Percentiles rank a stretch among this genome's conserved stretches.
Conservation (phyloP, 2,888 invertebrate species). For the Eupithecia dodoneata region DNA sequence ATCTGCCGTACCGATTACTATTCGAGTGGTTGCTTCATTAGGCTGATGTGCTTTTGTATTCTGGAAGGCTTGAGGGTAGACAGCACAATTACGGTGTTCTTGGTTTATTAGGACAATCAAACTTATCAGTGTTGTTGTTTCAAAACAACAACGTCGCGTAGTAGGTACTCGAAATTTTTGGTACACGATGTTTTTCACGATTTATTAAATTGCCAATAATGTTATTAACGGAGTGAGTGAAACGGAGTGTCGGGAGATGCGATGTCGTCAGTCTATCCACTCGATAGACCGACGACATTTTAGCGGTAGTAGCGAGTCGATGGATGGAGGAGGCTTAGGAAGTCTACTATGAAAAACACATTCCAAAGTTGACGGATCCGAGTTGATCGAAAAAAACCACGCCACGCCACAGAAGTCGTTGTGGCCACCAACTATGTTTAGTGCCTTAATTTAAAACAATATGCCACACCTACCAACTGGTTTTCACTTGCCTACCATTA, state of each 20-base stretch:
- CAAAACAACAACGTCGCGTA: neutral
- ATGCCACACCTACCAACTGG: slow-evolving; percentile 22
- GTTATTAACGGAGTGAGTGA: too few relatives aligned
- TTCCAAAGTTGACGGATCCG: too few relatives aligned
- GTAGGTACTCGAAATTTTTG: neutral
- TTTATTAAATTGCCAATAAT: too few relatives aligned
- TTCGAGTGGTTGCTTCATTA: slow-evolving; percentile 38
- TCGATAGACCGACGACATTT: neutral
- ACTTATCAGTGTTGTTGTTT: neutral
- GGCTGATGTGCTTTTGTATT: slow-evolving; percentile 45
- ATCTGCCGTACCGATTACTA: slow-evolving; percentile 38
- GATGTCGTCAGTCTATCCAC: too few relatives aligned
- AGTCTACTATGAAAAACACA: too few relatives aligned
- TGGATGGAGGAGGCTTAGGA: neutral
- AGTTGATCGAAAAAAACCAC: too few relatives aligned
- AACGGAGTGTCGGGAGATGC: too few relatives aligned
- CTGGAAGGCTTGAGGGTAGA: neutral
- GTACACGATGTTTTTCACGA: too few relatives aligned
- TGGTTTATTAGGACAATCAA: neutral
- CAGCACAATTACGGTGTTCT: neutral
- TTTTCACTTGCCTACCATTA: slow-evolving; percentile 23
- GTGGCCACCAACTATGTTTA: neutral
- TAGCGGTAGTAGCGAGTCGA: neutral
- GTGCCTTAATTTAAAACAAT: slow-evolving; percentile 15
- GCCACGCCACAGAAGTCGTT: too few relatives aligned